Evolutionary conservation across 2,113 vertebrate species (phyloP).

Genomic region (Holacanthus passer): DNA sequence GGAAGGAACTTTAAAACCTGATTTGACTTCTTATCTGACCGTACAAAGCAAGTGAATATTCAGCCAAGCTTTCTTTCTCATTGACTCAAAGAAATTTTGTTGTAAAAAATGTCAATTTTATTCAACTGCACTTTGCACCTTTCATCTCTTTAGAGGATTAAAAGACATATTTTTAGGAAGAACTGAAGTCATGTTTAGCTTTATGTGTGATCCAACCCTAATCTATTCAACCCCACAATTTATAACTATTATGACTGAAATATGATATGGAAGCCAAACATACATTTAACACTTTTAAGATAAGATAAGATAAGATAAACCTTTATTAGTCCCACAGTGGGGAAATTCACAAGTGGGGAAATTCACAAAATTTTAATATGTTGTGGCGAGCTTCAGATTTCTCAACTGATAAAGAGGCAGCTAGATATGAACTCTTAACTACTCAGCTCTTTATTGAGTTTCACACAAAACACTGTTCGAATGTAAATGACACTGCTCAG

Average conservation of each 20-base stretch:
- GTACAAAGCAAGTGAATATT: not conserved
- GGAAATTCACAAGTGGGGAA: no score
- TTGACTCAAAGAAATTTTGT: not conserved
- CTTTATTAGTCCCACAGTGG: no score
- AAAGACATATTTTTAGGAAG: not conserved
- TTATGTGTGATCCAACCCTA: not conserved
- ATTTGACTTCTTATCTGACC: conserved; percentile 27
- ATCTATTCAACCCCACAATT: not conserved
- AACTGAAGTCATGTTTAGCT: not conserved
- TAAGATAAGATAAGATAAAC: no score
- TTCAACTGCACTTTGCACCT: not conserved
- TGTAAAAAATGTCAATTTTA: not conserved
- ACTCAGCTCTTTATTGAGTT: no score
- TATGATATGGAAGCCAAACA: not conserved
- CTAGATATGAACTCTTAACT: no score
- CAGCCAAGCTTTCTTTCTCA: not conserved
- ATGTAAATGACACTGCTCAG: not conserved
- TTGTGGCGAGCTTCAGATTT: no score
- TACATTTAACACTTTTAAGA: conserved; percentile 12
- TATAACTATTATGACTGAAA: conserved; percentile 27
- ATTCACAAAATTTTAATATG: no score
- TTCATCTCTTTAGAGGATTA: not conserved
- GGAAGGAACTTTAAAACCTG: conserved; percentile 44
- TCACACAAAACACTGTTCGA: no score
- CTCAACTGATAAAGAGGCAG: no score